phyloP scores from a whole-genome alignment of 2,888 invertebrate species.

The Epsilonema sp. region DNA sequence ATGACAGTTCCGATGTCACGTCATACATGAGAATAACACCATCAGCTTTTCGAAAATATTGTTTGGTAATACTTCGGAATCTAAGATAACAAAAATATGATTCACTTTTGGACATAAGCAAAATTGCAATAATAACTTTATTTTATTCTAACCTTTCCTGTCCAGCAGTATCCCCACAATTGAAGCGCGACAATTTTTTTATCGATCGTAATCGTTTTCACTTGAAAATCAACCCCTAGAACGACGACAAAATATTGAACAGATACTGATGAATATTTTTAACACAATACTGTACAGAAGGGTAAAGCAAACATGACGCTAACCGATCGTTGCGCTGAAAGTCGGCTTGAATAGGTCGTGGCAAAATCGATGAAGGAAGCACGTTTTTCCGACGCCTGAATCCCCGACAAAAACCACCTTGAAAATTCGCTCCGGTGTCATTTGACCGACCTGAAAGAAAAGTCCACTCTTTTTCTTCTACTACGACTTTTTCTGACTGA shows the following conservation, averaged over 20 bases:
- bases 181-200: conserved; percentile 32
- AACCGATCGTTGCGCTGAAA: no score
- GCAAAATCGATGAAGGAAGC: conserved; percentile 38
- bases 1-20: conserved; percentile 37
- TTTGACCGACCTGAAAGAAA: conserved; percentile 12
- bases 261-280: no score
- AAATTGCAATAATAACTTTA: no score
- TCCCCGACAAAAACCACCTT: no score
- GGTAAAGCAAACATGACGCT: conserved; percentile 39
- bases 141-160: conserved; percentile 35
- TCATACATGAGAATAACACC: conserved; percentile 40
- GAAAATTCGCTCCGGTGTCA: conserved; percentile 34
- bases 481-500: no score
- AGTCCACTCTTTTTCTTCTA: no score
- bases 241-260: no score
- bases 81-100: no score
- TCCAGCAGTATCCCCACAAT: conserved; percentile 40
- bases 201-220: conserved; percentile 33
- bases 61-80: conserved; percentile 39
- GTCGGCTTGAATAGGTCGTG: conserved; percentile 36
- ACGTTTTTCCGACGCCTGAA: no score
- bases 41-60: conserved; percentile 41
- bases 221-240: conserved; percentile 38
- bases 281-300: no score
- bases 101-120: no score